Evolutionary conservation across 2,797 vertebrate species (phyloP).

Genomic region (Tapirus indicus): DNA sequence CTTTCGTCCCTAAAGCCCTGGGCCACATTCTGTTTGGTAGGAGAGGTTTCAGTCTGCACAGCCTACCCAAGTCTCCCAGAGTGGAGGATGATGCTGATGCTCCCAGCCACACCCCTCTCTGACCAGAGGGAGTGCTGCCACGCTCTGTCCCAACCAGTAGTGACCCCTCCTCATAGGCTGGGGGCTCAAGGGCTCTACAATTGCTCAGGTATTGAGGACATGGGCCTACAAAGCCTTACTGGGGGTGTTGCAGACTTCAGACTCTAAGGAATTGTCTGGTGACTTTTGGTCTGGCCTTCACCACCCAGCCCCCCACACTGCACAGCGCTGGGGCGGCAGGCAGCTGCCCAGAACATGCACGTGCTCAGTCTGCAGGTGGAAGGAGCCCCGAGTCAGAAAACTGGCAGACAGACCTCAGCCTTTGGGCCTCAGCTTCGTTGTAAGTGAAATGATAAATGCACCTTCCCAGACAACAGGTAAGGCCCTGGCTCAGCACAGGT

Average conservation of each 20-base stretch:
- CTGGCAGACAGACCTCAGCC: neutral
- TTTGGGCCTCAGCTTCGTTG: neutral
- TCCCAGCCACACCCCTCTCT: neutral
- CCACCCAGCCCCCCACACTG: neutral
- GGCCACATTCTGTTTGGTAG: no score
- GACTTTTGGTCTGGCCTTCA: neutral
- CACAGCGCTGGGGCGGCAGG: neutral
- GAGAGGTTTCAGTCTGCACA: neutral
- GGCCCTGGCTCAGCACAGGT: neutral
- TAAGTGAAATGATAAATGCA: neutral
- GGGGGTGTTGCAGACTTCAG: neutral
- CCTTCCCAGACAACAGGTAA: neutral
- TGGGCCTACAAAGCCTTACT: neutral
- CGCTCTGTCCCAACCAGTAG: neutral
- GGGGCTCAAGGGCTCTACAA: neutral
- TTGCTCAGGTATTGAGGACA: neutral
- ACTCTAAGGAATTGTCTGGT: neutral
- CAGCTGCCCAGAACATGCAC: neutral
- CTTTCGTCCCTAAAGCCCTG: neutral
- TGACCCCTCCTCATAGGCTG: neutral
- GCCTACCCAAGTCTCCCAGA: neutral
- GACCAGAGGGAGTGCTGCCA: neutral
- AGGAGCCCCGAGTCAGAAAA: neutral
- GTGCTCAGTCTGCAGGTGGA: neutral
- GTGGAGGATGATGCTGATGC: neutral